Base-by-base conservation (phyloP, 2,888 invertebrate species). In the Rhopalosiphum nymphaeae region DNA sequence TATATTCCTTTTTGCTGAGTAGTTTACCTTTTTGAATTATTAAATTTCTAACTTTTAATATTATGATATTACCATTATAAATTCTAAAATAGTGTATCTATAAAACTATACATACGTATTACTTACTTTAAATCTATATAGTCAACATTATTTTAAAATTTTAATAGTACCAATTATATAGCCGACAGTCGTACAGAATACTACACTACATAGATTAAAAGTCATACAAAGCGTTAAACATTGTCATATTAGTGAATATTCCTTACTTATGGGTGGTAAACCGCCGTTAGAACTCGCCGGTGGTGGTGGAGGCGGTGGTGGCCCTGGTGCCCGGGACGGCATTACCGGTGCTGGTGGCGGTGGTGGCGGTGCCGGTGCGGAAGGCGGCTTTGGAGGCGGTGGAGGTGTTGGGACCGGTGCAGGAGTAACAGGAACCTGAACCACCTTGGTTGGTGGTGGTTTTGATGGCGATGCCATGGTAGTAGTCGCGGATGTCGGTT, bases 301-400 rank as follows among this genome's bases (percentile, higher is more conserved):
- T 53, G 78, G 95, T 3, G 94, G 90, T 3, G 94, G 94, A 2
- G 95, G 94, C 21, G 95, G 93, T 25, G 91, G 94, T 49, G 94
- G 91, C 46, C 78, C 78, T 36, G 92, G 90, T 94, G 61, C 94
- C 96, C 89, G 88, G 61, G 29, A 93, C 11, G 61, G 53, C 26
- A 11, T n/a, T 26, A 57, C 84, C 10, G 95, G 94, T 0, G 95
- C 94, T 9, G 95, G 95, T 16, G 94, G 91, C 1, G 94, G 94
- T 0, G 94, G 93, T 4, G 95, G 93, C 10, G 84, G 94, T 36
- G 92, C 90, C 42, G 92, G 93, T 93, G 46, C 89, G 53, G 42
- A 89, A 44, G 61, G 53, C 21, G 26, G 44, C n/a, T 44, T 29
- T 5, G 67, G 49, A 1, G 94, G 88, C 61, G 95, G 94, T n/a